Evolutionary conservation across 2,113 vertebrate genomes (phyloP).

Genomic region (Odontophorus gujanensis): DNA sequence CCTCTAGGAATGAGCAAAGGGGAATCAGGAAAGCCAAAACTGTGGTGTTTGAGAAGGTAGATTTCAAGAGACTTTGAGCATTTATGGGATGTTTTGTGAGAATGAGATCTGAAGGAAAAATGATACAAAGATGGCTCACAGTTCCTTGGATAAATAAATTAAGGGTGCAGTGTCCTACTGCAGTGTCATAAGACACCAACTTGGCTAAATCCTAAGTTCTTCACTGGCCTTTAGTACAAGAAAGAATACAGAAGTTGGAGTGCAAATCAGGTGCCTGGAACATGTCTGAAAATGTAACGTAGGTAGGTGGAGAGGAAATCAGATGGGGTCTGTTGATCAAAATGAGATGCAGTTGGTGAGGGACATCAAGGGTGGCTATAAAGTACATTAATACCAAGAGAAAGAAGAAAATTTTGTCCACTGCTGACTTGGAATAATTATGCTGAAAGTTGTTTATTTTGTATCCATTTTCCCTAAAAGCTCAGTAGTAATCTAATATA

Average conservation of each 20-base stretch:
- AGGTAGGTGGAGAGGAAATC: not conserved
- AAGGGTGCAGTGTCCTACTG: not conserved
- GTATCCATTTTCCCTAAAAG: not conserved
- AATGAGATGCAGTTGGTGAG: not conserved
- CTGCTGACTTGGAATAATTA: not conserved
- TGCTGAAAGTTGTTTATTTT: not conserved
- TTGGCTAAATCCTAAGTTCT: not conserved
- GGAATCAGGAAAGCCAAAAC: not conserved
- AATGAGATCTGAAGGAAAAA: not conserved
- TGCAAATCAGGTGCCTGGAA: not conserved
- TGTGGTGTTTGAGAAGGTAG: not conserved
- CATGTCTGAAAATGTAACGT: accelerated
- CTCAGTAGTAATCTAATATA: not conserved
- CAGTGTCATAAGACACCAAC: not conserved
- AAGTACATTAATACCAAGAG: not conserved
- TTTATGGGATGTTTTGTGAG: not conserved
- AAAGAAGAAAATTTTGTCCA: not conserved
- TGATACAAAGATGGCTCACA: not conserved
- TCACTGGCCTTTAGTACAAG: not conserved
- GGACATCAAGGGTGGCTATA: not conserved
- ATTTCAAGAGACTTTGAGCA: not conserved
- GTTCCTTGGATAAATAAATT: not conserved
- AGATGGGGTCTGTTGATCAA: not conserved
- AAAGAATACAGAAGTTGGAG: not conserved
- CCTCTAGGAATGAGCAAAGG: not conserved